Conservation (phyloP, 2,797 vertebrate genomes). For the Heteromormyrus szaboi region DNA sequence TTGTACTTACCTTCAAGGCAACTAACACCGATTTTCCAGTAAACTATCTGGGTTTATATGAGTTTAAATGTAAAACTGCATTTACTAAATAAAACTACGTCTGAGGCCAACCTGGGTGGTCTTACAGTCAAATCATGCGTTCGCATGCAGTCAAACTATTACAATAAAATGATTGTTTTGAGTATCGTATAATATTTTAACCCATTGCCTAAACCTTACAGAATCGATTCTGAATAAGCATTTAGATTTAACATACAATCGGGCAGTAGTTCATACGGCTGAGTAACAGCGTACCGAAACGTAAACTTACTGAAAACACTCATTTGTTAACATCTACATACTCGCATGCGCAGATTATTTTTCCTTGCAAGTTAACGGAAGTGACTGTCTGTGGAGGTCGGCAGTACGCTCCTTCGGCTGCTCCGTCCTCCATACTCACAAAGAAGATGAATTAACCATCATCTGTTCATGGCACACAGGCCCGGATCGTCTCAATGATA, state of each 20-base stretch:
- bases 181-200: neutral
- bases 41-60: neutral
- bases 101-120: neutral
- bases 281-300: neutral
- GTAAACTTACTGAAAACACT: neutral
- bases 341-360: neutral
- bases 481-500: neutral
- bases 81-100: neutral
- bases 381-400: constrained; percentile 11
- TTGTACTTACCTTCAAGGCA: neutral
- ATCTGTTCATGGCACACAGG: neutral
- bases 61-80: neutral
- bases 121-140: neutral
- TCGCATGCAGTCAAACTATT: neutral
- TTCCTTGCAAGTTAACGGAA: constrained; percentile 8
- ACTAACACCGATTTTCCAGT: neutral
- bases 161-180: neutral
- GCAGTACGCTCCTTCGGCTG: constrained; percentile 28
- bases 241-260: neutral
- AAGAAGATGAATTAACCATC: neutral
- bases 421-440: constrained; percentile 11
- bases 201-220: neutral
- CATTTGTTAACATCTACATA: neutral
- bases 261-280: neutral
- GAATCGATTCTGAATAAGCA: neutral